Base-by-base conservation (phyloP, 2,888 invertebrate genomes). In the Cacoxenus indagator region DNA sequence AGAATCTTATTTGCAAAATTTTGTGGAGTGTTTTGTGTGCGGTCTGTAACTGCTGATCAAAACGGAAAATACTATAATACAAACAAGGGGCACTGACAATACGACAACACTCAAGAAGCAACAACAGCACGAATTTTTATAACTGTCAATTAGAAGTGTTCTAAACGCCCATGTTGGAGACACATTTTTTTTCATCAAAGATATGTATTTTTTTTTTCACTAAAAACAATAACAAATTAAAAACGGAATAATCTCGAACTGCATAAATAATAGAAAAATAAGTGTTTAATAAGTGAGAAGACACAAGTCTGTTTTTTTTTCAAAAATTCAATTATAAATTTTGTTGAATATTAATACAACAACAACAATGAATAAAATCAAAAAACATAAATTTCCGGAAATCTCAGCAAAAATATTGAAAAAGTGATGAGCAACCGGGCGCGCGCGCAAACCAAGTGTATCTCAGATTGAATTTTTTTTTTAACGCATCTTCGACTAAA, bases 301-400 rank as follows among this genome's bases (percentile, higher is more conserved):
- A n/a, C n/a, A n/a, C n/a, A n/a, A n/a, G n/a, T n/a, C n/a, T n/a
- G n/a, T n/a, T n/a, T n/a, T n/a, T n/a, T n/a, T n/a, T n/a, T n/a
- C n/a, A n/a, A n/a, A n/a, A n/a, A n/a, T n/a, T n/a, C n/a, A n/a
- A n/a, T 24, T 22, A 51, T 4, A 29, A n/a, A 26, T 57, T 57
- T 57, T 27, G 8, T 29, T 26, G 55, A 11, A 22, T 27, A 55
- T 31, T 31, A n/a, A 48, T 24, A 22, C 19, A 37, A 37, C 37
- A 37, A 37, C 11, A 64, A 8, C 54, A n/a, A 65, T 61, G 62
- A 29, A 73, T 61, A 68, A 76, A 61, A 79, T 78, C 75, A 82
- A 75, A 81, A 81, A 80, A 80, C 82, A 82, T 55, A 82, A 78
- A 73, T 75, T 65, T 69, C 73, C 70, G 76, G 76, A 45, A 37